phyloP scores from a whole-genome alignment of 2,113 vertebrate genomes.

The Burhinus bistriatus region DNA sequence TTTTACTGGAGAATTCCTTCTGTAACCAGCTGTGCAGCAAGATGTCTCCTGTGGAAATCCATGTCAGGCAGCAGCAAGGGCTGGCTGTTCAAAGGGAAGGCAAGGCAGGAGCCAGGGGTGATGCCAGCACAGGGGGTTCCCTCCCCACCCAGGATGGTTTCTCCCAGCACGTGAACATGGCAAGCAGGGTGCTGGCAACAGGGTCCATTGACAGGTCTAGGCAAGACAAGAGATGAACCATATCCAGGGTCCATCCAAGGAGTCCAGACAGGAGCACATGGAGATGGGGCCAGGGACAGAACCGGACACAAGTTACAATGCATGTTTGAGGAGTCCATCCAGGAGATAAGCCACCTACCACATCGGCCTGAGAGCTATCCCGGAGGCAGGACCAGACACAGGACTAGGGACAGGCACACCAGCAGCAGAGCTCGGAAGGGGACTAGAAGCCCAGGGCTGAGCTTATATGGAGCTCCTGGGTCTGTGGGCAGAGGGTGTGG shows the following conservation, averaged over 20 bases:
- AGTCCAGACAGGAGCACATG: not conserved
- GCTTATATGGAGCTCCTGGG: not conserved
- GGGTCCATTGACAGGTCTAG: not conserved
- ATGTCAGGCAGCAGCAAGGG: not conserved
- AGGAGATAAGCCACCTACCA: not conserved
- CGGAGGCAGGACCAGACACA: not conserved
- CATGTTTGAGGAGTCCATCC: not conserved
- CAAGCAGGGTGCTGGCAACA: not conserved
- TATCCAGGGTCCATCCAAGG: not conserved
- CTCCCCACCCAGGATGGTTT: not conserved
- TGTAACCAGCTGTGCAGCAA: not conserved
- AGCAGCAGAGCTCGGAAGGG: rapidly evolving
- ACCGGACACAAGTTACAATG: not conserved
- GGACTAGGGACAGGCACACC: not conserved
- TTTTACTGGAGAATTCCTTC: not conserved
- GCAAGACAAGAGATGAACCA: not conserved
- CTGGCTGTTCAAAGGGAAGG: not conserved
- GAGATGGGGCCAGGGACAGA: not conserved
- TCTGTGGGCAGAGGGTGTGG: not conserved
- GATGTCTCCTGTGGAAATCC: not conserved
- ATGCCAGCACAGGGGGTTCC: not conserved
- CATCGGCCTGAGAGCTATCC: not conserved
- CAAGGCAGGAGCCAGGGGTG: not conserved
- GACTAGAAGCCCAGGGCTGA: rapidly evolving
- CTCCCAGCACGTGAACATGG: not conserved